phyloP scores from a whole-genome alignment of 2,113 vertebrate genomes.

The Peromyscus maniculatus region DNA sequence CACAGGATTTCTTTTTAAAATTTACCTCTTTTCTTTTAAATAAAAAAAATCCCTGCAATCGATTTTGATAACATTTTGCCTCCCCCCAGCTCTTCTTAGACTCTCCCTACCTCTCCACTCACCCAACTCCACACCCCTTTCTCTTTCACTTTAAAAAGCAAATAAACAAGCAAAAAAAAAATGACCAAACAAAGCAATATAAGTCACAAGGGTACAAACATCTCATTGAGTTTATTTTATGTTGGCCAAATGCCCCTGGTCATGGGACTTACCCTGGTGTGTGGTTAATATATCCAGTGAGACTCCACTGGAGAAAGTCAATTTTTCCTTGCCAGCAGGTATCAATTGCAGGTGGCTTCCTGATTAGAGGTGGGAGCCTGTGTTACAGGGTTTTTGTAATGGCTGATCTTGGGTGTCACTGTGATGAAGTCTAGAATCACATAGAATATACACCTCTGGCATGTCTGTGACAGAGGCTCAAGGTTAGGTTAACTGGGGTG shows the following conservation, averaged over 20 bases:
- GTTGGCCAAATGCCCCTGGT: neutral
- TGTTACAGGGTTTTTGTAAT: neutral
- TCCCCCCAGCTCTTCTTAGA: neutral
- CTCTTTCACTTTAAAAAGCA: neutral
- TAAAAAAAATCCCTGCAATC: neutral
- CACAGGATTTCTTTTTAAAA: neutral
- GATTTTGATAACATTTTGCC: neutral
- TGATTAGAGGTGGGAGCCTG: neutral
- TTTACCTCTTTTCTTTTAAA: neutral
- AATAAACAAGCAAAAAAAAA: neutral
- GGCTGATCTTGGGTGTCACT: neutral
- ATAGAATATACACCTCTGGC: neutral
- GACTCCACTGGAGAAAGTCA: neutral
- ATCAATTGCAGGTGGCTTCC: neutral
- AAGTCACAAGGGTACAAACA: neutral
- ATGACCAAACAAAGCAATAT: neutral
- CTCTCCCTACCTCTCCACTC: neutral
- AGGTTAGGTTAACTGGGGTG: neutral
- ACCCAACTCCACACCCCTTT: neutral
- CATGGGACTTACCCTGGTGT: neutral
- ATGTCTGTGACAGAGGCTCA: neutral
- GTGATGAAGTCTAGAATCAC: neutral
- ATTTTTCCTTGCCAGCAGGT: neutral
- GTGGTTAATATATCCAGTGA: neutral
- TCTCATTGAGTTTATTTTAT: neutral